These are phyloP conservation scores for Calliopum simillimum DNA, from an alignment of 2,888 invertebrate species.

Conservation along the genomic window DNA sequence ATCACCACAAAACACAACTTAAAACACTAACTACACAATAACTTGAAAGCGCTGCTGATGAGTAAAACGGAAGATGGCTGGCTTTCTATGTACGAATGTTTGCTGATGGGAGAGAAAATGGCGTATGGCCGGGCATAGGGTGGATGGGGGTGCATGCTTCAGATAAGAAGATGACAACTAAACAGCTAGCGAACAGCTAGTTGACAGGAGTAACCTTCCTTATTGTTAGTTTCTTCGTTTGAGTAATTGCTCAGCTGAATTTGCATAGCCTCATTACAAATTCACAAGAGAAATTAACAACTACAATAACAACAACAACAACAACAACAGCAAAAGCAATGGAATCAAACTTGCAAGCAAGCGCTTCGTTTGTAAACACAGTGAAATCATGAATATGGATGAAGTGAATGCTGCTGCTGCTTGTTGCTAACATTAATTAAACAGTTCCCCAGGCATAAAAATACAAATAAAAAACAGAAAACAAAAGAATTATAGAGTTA, in stretches of 20 bases:
- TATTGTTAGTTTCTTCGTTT: constrained; percentile 28
- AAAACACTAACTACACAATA: constrained; percentile 14
- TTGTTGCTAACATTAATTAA: constrained; percentile 13
- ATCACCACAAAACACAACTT: neutral
- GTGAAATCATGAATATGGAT: constrained; percentile 29
- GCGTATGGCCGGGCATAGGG: neutral
- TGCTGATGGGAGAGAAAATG: neutral
- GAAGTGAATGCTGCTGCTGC: neutral
- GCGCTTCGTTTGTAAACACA: constrained; percentile 32
- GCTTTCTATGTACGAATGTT: neutral
- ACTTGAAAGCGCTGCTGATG: constrained; percentile 13
- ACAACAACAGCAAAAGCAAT: constrained; percentile 20
- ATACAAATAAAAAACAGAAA: too few relatives aligned
- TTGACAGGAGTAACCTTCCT: constrained; percentile 27
- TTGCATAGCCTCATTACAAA: constrained; percentile 35
- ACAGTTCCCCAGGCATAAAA: neutral
- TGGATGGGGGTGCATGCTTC: constrained; percentile 3
- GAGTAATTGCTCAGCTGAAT: constrained; percentile 32
- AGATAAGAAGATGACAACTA: constrained; percentile 9
- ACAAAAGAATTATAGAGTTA: too few relatives aligned
- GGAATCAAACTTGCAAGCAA: constrained; percentile 20
- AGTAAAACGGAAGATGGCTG: neutral
- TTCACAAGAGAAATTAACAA: constrained; percentile 36
- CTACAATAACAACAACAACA: constrained; percentile 22
- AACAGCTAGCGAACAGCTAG: constrained; percentile 17